phyloP scores from a whole-genome alignment of 2,113 vertebrate species.

The Mormyrus lacerda region DNA sequence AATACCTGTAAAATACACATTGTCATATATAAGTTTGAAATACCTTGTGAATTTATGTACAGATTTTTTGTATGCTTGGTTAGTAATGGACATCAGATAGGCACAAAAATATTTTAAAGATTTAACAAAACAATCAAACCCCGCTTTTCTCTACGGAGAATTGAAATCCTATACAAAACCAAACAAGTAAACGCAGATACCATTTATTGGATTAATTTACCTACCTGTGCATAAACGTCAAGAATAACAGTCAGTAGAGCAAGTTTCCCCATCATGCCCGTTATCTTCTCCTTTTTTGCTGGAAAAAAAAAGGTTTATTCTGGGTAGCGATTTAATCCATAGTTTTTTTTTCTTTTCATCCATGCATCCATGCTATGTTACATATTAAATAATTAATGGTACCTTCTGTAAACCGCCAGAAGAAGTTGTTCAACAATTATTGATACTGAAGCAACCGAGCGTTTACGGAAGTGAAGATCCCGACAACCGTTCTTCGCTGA shows the following conservation, averaged over 20 bases:
- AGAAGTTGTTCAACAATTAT: not conserved
- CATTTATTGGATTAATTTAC: not conserved
- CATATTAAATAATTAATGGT: not conserved
- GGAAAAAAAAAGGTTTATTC: not conserved
- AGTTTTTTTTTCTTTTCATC: not conserved
- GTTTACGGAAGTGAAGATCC: not conserved
- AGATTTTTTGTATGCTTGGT: not conserved
- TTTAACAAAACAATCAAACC: not conserved
- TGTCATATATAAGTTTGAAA: not conserved
- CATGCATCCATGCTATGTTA: not conserved
- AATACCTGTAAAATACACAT: not conserved
- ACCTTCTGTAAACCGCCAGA: not conserved
- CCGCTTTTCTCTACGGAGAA: not conserved
- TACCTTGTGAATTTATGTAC: not conserved
- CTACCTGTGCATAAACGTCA: slow-evolving; percentile 17
- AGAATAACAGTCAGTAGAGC: slow-evolving; percentile 8
- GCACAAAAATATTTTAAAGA: not conserved
- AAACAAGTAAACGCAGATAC: not conserved
- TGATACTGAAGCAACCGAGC: not conserved
- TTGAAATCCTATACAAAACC: not conserved
- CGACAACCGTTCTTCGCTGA: not conserved
- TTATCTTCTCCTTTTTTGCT: not conserved
- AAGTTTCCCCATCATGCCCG: not conserved
- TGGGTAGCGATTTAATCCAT: not conserved
- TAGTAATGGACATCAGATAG: not conserved